These are phyloP conservation scores for Heliconius erato DNA, from an alignment of 2,888 invertebrate genomes.

Conservation along the genomic window DNA sequence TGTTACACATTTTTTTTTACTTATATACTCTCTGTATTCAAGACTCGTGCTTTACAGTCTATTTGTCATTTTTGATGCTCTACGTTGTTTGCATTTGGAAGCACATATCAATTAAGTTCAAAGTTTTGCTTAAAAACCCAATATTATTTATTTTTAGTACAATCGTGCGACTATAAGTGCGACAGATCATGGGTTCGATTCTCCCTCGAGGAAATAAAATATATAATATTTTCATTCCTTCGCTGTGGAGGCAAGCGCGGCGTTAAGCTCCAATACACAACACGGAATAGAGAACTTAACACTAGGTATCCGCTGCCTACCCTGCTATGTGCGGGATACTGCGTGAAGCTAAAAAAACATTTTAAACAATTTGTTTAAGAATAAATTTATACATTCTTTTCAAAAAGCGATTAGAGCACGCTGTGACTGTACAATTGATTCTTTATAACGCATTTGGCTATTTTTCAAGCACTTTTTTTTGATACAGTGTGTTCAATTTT, in stretches of 20 bases:
- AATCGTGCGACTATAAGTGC: no score
- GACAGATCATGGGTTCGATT: no score
- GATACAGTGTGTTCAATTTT: slow-evolving; percentile 34
- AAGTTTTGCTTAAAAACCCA: neutral
- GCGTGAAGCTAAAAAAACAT: no score
- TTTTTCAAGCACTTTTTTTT: slow-evolving; percentile 17
- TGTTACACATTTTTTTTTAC: neutral
- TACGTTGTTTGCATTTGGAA: neutral
- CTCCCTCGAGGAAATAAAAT: no score
- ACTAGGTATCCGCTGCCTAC: no score
- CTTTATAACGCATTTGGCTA: slow-evolving; percentile 9
- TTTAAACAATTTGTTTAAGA: no score
- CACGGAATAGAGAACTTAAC: no score
- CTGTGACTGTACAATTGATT: slow-evolving; percentile 10
- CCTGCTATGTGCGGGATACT: no score
- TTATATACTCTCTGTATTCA: neutral
- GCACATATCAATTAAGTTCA: neutral
- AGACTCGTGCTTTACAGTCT: neutral
- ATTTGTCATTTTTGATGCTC: neutral
- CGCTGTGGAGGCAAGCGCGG: no score
- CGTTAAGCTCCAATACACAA: no score
- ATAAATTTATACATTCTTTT: neutral
- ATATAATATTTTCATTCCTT: no score
- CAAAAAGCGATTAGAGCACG: slow-evolving; percentile 17
- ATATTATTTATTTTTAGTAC: no score